Base-by-base conservation (phyloP, 2,797 vertebrate genomes). In the Betta splendens region DNA sequence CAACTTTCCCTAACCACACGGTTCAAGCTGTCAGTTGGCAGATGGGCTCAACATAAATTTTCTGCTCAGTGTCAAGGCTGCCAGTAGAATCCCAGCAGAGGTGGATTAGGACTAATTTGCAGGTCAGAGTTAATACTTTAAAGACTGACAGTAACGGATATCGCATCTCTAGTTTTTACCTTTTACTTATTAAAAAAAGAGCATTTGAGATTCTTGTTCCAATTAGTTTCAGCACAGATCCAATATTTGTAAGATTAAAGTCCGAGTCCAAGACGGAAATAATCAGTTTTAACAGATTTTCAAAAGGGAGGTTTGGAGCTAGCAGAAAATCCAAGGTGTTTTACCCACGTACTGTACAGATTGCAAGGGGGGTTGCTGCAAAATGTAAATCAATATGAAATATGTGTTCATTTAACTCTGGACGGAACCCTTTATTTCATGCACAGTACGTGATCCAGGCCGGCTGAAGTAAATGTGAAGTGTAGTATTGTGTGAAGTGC, bases 1-100 rank as follows among this genome's bases (percentile, higher is more conserved):
- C 9, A 33, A 11, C 13, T 31, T 68, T 51, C 28, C 22, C 11
- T n/a, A 29, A n/a, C 44, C 9, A 35, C 13, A 3, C 7, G 53
- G 36, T 17, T 44, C 39, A 26, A 7, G n/a, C 32, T 63, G 38
- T 44, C 47, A 22, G 13, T 42, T 33, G 29, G 32, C 12, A 50
- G 16, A 12, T 20, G 1, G 13, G 43, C 15, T 36, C 4, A 1
- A 49, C 7, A n/a, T 31, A n/a, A 32, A 35, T 32, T 17, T 9
- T 17, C 13, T 5, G 23, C 5, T 18, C 13, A 22, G 21, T 26
- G 32, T 38, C 13, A 22, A 10, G n/a, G 33, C 18, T 42, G 35
- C 16, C 28, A 28, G 37, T 18, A 16, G 26, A 33, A 54, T 22
- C 21, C 18, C 9, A 18, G 35, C 16, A 44, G 33, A 39, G 2